Evolutionary conservation across 1,140 invertebrate species (phyloP).

Genomic region (Palaemon carinicauda): DNA sequence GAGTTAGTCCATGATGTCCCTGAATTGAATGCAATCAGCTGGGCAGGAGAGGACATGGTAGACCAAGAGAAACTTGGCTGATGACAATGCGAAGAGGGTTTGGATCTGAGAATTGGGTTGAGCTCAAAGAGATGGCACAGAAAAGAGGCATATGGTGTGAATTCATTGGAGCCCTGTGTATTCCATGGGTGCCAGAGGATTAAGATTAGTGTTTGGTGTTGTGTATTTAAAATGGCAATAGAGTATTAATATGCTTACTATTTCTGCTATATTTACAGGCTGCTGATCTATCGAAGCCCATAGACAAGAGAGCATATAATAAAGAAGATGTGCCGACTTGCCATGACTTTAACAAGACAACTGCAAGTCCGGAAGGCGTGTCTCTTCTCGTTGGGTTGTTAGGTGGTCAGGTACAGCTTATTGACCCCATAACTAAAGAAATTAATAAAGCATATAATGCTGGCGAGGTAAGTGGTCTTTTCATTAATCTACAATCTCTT

Average conservation of each 20-base stretch:
- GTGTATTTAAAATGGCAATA: background rate
- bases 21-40: no score
- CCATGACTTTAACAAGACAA: slow-evolving; percentile 94
- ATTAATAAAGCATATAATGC: slow-evolving; percentile 97
- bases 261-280: slow-evolving; percentile 70
- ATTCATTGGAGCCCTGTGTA: no score
- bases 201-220: no score
- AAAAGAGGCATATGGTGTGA: no score
- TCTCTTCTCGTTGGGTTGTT: slow-evolving; percentile 94
- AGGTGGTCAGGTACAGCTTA: slow-evolving; percentile 95
- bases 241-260: background rate
- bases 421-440: slow-evolving; percentile 97
- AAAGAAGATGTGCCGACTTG: slow-evolving; percentile 95
- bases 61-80: no score
- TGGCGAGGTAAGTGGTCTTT: slow-evolving; percentile 76
- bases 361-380: slow-evolving; percentile 80
- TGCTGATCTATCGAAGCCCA: slow-evolving; percentile 92
- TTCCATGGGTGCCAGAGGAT: no score
- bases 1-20: no score
- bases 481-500: slow-evolving; percentile 13
- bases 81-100: no score
- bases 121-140: no score
- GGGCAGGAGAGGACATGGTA: no score
- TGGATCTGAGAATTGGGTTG: no score
- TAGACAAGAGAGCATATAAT: slow-evolving; percentile 98